Percentiles rank a stretch among this genome's conserved stretches.
phyloP scores from a whole-genome alignment of 2,888 invertebrate species.

The Cinara cedri region DNA sequence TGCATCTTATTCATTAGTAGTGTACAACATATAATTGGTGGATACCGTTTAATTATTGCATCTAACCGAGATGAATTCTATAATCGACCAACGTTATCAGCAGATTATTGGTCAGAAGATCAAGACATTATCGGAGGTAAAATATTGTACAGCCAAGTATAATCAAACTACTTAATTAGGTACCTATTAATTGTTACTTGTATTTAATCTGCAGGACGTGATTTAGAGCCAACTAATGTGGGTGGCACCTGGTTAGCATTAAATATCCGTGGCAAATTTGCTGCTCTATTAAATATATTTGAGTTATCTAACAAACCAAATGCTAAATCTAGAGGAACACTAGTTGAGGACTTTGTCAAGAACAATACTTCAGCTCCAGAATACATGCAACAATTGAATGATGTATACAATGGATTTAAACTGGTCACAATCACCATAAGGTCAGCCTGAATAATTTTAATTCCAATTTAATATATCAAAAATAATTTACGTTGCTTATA shows the following conservation, averaged over 20 bases:
- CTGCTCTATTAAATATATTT: constrained; percentile 30
- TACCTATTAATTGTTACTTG: too few species aligned
- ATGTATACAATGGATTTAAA: constrained; percentile 45
- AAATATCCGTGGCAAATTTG: constrained; percentile 24
- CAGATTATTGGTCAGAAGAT: constrained; percentile 43
- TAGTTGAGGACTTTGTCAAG: constrained; percentile 37
- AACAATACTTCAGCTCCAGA: not conserved
- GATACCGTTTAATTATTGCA: constrained; percentile 44
- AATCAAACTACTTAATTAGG: not conserved
- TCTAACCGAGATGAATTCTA: constrained; percentile 48
- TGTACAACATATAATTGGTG: constrained; percentile 24
- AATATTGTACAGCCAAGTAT: not conserved
- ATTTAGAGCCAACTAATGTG: not conserved
- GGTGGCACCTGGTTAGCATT: constrained; percentile 45
- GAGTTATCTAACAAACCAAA: not conserved
- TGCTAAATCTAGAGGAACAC: constrained; percentile 21
- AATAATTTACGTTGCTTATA: not conserved
- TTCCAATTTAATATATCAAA: not conserved
- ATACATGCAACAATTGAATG: constrained; percentile 12
- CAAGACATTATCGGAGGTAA: constrained; percentile 40
- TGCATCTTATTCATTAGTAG: constrained; percentile 42
- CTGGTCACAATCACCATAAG: constrained; percentile 17
- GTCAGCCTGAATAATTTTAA: constrained; percentile 18
- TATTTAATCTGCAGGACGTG: constrained; percentile 28
- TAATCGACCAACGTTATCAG: constrained; percentile 32